These are phyloP conservation scores for Cosmia trapezina DNA, from an alignment of 2,888 invertebrate genomes.

Conservation along the genomic window DNA sequence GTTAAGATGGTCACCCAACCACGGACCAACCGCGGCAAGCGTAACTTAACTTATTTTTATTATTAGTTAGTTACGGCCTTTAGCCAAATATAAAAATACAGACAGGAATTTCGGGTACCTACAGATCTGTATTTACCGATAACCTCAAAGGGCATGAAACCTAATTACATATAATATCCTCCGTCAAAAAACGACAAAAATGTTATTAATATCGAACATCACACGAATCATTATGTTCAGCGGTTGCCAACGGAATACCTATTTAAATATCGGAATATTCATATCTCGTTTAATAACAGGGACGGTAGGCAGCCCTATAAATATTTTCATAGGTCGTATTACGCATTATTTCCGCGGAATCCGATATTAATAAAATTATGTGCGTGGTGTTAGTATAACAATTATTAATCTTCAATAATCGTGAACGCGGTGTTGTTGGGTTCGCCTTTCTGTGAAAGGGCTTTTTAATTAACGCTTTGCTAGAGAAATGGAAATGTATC, in stretches of 20 bases:
- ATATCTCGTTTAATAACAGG: conserved; percentile 59
- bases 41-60: no score
- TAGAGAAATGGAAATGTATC: conserved; percentile 15
- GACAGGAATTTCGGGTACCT: neutral
- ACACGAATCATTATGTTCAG: conserved; percentile 51
- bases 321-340: conserved; percentile 63
- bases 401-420: conserved; percentile 61
- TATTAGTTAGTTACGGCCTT: no score
- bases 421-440: conserved; percentile 27
- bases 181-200: conserved; percentile 21
- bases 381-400: conserved; percentile 57
- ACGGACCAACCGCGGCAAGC: no score
- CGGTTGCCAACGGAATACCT: conserved; percentile 47
- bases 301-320: conserved; percentile 52
- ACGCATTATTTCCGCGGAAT: conserved; percentile 63
- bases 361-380: conserved; percentile 66
- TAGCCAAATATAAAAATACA: neutral
- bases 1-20: no score
- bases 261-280: conserved; percentile 62
- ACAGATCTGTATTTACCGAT: conserved; percentile 13
- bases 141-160: conserved; percentile 24
- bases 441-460: conserved; percentile 35
- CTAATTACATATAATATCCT: conserved; percentile 18
- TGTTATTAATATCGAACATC: conserved; percentile 45
- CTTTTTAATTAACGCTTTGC: conserved; percentile 49